These are phyloP conservation scores for Drosophila virilis DNA, from an alignment of 1,140 invertebrate genomes.

Conservation along the genomic window DNA sequence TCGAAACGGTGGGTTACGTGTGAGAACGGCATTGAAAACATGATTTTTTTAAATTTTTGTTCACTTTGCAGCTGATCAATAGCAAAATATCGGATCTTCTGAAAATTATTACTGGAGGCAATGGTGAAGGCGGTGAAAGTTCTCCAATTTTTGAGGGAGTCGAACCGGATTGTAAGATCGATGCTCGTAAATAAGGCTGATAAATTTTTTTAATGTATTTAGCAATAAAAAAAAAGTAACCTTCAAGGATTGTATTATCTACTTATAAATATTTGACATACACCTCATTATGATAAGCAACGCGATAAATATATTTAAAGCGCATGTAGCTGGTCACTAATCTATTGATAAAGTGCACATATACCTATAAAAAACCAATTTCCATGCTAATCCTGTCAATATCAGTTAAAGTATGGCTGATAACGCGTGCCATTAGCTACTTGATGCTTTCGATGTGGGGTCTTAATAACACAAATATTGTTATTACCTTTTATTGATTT, in stretches of 20 bases:
- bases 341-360: slow-evolving; percentile 36
- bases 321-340: slow-evolving; percentile 22
- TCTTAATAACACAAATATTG: slow-evolving; percentile 53
- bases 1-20: slow-evolving; percentile 53
- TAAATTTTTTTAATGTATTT: slow-evolving; percentile 2
- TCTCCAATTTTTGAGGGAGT: slow-evolving; percentile 68
- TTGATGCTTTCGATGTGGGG: slow-evolving; percentile 43
- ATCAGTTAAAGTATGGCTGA: slow-evolving; percentile 39
- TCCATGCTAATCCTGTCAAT: slow-evolving; percentile 49
- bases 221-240: neutral
- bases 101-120: slow-evolving; percentile 50
- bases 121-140: slow-evolving; percentile 50
- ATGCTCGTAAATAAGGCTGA: slow-evolving; percentile 43
- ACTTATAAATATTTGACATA: slow-evolving; percentile 25
- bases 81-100: slow-evolving; percentile 53
- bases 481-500: slow-evolving; percentile 64
- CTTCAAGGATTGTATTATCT: slow-evolving; percentile 8
- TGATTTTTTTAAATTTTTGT: neutral
- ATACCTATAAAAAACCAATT: slow-evolving; percentile 50
- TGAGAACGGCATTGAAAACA: neutral
- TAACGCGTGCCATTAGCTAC: slow-evolving; percentile 35
- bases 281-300: slow-evolving; percentile 34
- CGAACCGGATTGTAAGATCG: slow-evolving; percentile 62
- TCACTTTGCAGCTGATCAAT: slow-evolving; percentile 59
- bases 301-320: slow-evolving; percentile 23